Conservation (phyloP, 1,140 invertebrate species). For the Apis cerana region DNA sequence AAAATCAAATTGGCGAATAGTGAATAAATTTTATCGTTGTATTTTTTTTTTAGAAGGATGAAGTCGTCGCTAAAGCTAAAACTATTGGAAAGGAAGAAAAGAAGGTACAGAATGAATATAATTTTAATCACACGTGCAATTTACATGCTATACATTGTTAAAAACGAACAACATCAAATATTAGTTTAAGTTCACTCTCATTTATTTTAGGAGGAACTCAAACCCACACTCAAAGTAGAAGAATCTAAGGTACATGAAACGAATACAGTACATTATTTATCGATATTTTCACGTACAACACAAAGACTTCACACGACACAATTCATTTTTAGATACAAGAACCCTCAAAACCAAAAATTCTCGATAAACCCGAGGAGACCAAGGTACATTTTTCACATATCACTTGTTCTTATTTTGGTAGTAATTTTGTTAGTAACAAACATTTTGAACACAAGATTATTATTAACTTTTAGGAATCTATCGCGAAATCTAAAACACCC, state of each 20-base stretch:
- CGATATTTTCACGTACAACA: background rate
- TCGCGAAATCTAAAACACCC: slow-evolving; percentile 63
- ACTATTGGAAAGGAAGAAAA: slow-evolving; percentile 56
- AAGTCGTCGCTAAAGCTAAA: slow-evolving; percentile 60
- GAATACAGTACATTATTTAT: background rate
- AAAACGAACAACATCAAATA: no score
- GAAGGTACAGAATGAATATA: slow-evolving; percentile 60
- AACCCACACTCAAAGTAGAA: slow-evolving; percentile 50
- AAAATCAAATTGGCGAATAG: no score
- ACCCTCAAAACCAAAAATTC: slow-evolving; percentile 63
- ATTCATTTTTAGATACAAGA: slow-evolving; percentile 61
- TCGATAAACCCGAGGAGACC: slow-evolving; percentile 68
- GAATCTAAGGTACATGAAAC: slow-evolving; percentile 62
- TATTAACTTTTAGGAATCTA: slow-evolving; percentile 55
- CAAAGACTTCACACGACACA: slow-evolving; percentile 2
- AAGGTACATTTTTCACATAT: slow-evolving; percentile 63
- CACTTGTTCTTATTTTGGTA: no score
- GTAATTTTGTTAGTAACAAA: background rate
- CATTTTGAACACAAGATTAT: slow-evolving; percentile 12
- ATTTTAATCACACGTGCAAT: background rate
- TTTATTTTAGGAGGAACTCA: slow-evolving; percentile 59
- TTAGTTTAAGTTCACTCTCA: background rate
- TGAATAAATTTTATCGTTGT: slow-evolving; percentile 27
- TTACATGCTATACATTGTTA: background rate
- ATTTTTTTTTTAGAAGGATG: slow-evolving; percentile 55